phyloP scores from a whole-genome alignment of 2,888 invertebrate species.

The Fissipunctia ypsillon region DNA sequence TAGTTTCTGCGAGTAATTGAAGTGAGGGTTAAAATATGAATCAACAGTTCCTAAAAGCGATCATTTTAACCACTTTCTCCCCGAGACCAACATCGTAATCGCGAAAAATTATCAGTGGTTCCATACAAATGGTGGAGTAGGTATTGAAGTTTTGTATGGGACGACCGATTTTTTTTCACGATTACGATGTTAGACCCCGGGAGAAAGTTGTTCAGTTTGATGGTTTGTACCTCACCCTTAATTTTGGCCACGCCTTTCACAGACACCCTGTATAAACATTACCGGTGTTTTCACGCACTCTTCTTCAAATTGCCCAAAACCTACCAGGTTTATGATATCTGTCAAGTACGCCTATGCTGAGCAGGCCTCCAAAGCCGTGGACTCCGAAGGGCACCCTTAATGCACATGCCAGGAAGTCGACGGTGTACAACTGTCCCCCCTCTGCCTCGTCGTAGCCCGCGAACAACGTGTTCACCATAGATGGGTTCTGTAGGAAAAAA shows the following conservation, averaged over 20 bases:
- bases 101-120: too few relatives aligned
- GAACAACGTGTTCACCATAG: constrained; percentile 93
- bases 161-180: too few relatives aligned
- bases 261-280: not conserved
- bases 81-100: too few relatives aligned
- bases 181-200: too few relatives aligned
- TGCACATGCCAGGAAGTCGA: constrained; percentile 97
- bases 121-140: too few relatives aligned
- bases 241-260: too few relatives aligned
- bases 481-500: constrained; percentile 88
- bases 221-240: too few relatives aligned
- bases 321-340: constrained; percentile 94
- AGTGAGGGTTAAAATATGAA: not conserved
- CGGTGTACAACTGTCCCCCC: constrained; percentile 95
- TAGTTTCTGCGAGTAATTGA: not conserved
- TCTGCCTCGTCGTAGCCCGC: constrained; percentile 95
- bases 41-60: not conserved
- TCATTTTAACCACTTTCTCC: too few relatives aligned
- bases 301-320: constrained; percentile 34
- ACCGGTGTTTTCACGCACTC: not conserved
- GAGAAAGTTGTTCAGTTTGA: too few relatives aligned
- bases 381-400: constrained; percentile 95
- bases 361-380: constrained; percentile 98
- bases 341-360: constrained; percentile 97
- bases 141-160: too few relatives aligned